Evolutionary conservation across 2,113 vertebrate genomes (phyloP), one percentile per base, ranked within the genome.

Genomic region (Lepidothrix coronata): DNA sequence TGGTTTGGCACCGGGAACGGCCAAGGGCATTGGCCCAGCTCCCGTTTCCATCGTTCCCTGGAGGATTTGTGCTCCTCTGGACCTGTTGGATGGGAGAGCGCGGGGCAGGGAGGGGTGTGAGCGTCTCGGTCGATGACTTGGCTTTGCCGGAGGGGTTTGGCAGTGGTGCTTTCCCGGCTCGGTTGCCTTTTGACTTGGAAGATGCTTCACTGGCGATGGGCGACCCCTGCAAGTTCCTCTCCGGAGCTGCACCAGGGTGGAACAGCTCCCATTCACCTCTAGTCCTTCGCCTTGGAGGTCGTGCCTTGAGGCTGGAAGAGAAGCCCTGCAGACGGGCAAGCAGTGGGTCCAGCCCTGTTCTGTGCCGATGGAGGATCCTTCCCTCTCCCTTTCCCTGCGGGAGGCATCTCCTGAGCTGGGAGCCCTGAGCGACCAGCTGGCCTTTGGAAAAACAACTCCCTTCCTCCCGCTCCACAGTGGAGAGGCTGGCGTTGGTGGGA

Each of bases 401-500:
- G 43, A 70, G 94, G 85, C 55, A 85, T 91, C 66, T 97, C 77
- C 87, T 0, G 4, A 89, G 79, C 86, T n/a, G 41, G 59, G 84
- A 61, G 78, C 74, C 52, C 58, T 9, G 51, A 66, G 41, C n/a
- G 44, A 86, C 86, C 93, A 95, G 95, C 96, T 96, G 96, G 95
- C 94, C 95, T 92, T 92, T 37, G 80, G 91, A 93, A 90, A 94
- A 94, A 95, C 78, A 93, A 5, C 85, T 94, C 71, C 30, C 48
- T 91, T 92, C 89, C 89, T 92, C 93, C 58, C 0, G 71, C 91
- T 92, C 51, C 61, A 4, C 3, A 21, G 6, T 24, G 76, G 85
- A 89, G 93, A 87, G 25, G 84, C 95, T 96, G 92, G 90, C 48
- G 65, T 77, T 95, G 88, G 96, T 93, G 95, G 96, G 92, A 95